These are phyloP conservation scores for Heteromyza rotundicornis DNA, from an alignment of 2,888 invertebrate genomes.

Conservation along the genomic window DNA sequence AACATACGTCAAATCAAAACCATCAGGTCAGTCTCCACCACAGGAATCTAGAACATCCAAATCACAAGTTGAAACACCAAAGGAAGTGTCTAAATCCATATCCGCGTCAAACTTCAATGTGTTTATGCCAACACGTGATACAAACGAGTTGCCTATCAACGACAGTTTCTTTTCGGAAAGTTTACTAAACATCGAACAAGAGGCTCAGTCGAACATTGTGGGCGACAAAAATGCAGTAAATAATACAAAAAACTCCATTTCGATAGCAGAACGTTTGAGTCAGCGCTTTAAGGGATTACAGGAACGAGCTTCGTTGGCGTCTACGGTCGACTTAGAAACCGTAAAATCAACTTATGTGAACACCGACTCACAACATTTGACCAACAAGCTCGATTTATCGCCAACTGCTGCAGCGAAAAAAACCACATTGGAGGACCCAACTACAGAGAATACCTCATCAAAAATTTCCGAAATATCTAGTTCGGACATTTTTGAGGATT, in stretches of 20 bases:
- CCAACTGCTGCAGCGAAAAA: too few species aligned
- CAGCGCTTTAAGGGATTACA: slow-evolving; percentile 44
- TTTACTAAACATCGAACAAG: slow-evolving; percentile 31
- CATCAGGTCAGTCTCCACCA: neutral
- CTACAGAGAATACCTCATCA: too few species aligned
- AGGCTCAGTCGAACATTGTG: neutral
- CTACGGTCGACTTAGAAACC: too few species aligned
- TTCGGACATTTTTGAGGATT: neutral
- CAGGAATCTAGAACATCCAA: neutral
- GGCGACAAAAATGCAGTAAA: neutral
- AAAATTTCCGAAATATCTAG: too few species aligned
- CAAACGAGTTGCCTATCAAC: slow-evolving; percentile 29
- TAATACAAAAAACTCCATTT: slow-evolving; percentile 30
- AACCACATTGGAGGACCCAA: too few species aligned
- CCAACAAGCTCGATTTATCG: too few species aligned
- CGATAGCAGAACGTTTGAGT: slow-evolving; percentile 45
- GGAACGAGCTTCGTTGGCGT: slow-evolving; percentile 9
- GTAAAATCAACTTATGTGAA: too few species aligned
- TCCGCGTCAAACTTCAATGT: slow-evolving; percentile 27
- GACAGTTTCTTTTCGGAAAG: slow-evolving; percentile 35
- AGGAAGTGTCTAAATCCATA: neutral
- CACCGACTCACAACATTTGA: too few species aligned
- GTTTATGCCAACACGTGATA: slow-evolving; percentile 33
- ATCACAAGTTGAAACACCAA: neutral
- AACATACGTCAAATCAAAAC: too few species aligned